These are phyloP conservation scores for Yasuhikotakia modesta DNA, from an alignment of 2,797 vertebrate genomes.

Conservation along the genomic window DNA sequence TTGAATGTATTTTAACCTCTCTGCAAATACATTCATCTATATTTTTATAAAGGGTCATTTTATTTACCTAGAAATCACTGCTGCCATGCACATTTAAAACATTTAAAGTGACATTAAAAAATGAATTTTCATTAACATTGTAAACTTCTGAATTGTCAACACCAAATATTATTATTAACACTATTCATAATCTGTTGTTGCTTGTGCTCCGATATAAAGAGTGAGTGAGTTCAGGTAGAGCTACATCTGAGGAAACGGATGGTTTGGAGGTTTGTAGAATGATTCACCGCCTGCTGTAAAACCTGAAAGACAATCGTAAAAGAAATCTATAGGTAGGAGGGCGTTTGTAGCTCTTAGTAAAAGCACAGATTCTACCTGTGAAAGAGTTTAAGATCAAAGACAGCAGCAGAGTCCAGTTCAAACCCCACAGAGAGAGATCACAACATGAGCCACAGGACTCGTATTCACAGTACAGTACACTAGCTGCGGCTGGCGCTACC, in stretches of 20 bases:
- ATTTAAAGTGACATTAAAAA: no score
- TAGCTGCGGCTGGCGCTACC: not conserved
- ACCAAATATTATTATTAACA: not conserved
- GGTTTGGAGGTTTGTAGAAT: slow-evolving; percentile 42
- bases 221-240: slow-evolving; percentile 21
- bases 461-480: not conserved
- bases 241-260: not conserved
- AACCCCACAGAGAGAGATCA: slow-evolving; percentile 3
- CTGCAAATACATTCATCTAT: no score
- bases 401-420: not conserved
- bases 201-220: not conserved
- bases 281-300: slow-evolving; percentile 52
- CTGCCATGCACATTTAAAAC: no score
- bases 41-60: no score
- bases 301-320: not conserved
- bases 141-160: no score
- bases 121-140: no score
- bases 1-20: no score
- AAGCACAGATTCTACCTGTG: slow-evolving; percentile 21
- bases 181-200: not conserved
- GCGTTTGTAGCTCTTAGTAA: not conserved
- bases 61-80: no score
- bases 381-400: slow-evolving; percentile 40
- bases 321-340: slow-evolving; percentile 13
- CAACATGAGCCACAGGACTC: not conserved